Evolutionary conservation across 2,797 vertebrate species (phyloP).

Genomic region (Anguilla megastoma): DNA sequence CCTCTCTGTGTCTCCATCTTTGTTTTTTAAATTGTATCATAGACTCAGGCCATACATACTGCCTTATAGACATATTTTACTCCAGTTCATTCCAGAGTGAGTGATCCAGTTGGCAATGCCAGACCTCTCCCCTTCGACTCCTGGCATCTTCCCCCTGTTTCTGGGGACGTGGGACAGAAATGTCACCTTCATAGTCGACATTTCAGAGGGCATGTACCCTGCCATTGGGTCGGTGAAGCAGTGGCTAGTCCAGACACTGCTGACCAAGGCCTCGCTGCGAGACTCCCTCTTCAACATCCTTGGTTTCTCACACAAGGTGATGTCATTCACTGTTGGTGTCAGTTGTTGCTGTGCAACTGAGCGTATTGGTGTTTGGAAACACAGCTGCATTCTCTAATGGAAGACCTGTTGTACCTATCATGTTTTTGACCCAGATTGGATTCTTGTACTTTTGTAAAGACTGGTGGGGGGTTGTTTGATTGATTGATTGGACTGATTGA

Average conservation of each 20-base stretch:
- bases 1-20: background rate
- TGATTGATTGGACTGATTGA: background rate
- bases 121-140: conserved; percentile 26
- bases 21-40: background rate
- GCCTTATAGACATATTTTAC: background rate
- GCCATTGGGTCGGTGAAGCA: conserved; percentile 62
- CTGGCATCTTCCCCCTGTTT: conserved; percentile 52
- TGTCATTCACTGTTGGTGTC: background rate
- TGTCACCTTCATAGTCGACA: conserved; percentile 62
- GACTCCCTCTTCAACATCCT: conserved; percentile 71
- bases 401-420: background rate
- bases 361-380: background rate
- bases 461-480: background rate
- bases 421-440: background rate
- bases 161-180: conserved; percentile 57
- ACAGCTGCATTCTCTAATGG: background rate
- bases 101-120: conserved; percentile 38
- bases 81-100: background rate
- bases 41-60: background rate
- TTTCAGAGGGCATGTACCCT: conserved; percentile 58
- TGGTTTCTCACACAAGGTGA: conserved; percentile 66
- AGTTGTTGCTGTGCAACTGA: background rate
- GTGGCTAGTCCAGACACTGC: conserved; percentile 64
- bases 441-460: background rate
- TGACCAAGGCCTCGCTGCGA: conserved; percentile 61